A percentile compares a stretch with the other conserved stretches of the same genome.
Conservation (phyloP, 2,113 vertebrate species). For the Dipodomys spectabilis region DNA sequence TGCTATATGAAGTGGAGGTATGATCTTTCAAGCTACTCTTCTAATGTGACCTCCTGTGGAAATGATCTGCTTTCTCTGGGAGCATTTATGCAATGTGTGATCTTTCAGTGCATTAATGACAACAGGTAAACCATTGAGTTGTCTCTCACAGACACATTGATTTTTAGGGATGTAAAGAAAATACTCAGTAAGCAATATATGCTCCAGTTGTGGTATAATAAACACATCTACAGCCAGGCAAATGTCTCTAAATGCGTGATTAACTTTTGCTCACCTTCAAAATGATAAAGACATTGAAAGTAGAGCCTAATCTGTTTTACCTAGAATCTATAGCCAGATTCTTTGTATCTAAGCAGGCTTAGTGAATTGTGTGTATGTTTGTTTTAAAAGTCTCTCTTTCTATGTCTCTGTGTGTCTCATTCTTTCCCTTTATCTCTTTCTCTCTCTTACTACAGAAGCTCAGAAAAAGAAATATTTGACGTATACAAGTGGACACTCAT, state of each 20-base stretch:
- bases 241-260: conserved; percentile 77
- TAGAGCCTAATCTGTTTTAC: conserved; percentile 57
- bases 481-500: neutral
- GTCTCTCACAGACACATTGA: conserved; percentile 65
- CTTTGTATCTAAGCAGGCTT: neutral
- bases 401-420: neutral
- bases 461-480: neutral
- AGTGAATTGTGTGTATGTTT: neutral
- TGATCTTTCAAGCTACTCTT: conserved; percentile 62
- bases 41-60: conserved; percentile 63
- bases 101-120: conserved; percentile 28
- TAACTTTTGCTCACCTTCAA: conserved; percentile 76
- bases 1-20: conserved; percentile 44
- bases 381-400: neutral
- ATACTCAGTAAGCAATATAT: conserved; percentile 48
- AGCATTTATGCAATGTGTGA: conserved; percentile 38
- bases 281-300: conserved; percentile 70
- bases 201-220: conserved; percentile 65
- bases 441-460: neutral
- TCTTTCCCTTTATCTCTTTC: neutral
- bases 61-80: conserved; percentile 57
- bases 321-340: neutral
- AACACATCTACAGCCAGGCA: conserved; percentile 45
- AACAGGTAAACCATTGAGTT: conserved; percentile 66
- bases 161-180: conserved; percentile 64